A percentile compares a stretch with the other conserved stretches of the same genome.
phyloP scores from a whole-genome alignment of 1,140 invertebrate genomes.

The Schlechtendalia chinensis region DNA sequence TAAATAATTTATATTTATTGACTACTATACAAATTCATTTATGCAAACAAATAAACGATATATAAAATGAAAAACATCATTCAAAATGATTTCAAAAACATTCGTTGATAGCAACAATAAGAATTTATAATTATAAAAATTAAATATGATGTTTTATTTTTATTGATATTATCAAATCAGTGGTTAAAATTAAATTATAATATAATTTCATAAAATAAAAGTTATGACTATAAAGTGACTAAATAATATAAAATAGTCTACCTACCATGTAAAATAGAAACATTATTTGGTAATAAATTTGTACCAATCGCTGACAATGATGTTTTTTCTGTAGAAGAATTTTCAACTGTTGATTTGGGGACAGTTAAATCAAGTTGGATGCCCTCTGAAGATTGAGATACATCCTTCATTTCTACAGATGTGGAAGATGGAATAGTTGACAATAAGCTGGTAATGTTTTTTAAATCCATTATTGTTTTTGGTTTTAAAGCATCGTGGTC shows the following conservation, averaged over 20 bases:
- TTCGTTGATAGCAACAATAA: too few species aligned
- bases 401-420: slow-evolving; percentile 40
- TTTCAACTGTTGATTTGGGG: slow-evolving; percentile 1
- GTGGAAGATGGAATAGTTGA: slow-evolving; percentile 32
- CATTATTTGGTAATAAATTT: slow-evolving; percentile 32
- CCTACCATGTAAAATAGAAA: slow-evolving; percentile 37
- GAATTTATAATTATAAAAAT: too few species aligned
- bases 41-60: too few species aligned
- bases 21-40: too few species aligned
- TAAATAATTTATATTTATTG: too few species aligned
- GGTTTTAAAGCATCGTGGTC: slow-evolving; percentile 40
- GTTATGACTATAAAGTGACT: too few species aligned
- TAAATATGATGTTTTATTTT: too few species aligned
- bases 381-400: slow-evolving; percentile 17
- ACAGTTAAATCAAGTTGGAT: slow-evolving; percentile 25
- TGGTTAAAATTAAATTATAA: too few species aligned
- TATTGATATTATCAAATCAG: too few species aligned
- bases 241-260: not conserved
- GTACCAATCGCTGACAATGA: slow-evolving; percentile 32
- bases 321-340: slow-evolving; percentile 36
- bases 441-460: slow-evolving; percentile 34
- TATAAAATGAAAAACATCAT: too few species aligned
- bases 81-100: too few species aligned
- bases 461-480: slow-evolving; percentile 45
- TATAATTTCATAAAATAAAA: too few species aligned